Evolutionary conservation across 2,797 vertebrate genomes (phyloP).

Genomic region (Harpagifer antarcticus): DNA sequence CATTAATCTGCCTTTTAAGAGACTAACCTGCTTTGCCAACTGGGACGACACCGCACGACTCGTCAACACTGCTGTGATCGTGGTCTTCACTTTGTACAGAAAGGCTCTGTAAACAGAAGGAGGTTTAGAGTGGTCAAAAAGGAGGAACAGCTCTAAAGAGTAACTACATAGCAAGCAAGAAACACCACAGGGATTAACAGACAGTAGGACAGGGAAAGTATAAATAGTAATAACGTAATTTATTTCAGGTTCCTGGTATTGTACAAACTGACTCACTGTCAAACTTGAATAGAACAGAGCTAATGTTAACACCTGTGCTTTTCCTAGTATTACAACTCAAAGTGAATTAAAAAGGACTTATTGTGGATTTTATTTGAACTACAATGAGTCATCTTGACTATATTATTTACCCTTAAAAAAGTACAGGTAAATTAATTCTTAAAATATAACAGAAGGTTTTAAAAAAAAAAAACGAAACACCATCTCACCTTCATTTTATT

Average conservation of each 20-base stretch:
- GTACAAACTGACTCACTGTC: background rate
- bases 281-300: background rate
- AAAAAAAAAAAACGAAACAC: constrained; percentile 9
- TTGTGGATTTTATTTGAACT: background rate
- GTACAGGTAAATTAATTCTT: background rate
- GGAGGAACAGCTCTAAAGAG: background rate
- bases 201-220: background rate
- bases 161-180: background rate
- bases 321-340: background rate
- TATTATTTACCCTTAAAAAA: constrained; percentile 8
- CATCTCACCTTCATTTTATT: constrained; percentile 88
- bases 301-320: background rate
- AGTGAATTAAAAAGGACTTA: background rate
- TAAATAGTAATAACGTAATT: background rate
- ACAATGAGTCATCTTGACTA: background rate
- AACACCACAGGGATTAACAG: background rate
- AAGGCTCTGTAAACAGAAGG: constrained; percentile 57
- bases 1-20: constrained; percentile 13
- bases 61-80: constrained; percentile 51
- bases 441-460: background rate
- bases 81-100: constrained; percentile 50
- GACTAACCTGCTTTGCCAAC: constrained; percentile 65
- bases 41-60: constrained; percentile 39
- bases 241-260: background rate
- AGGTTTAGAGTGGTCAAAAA: constrained; percentile 15